Percentiles rank a stretch among this genome's conserved stretches.
phyloP scores from a whole-genome alignment of 1,140 invertebrate genomes.

The Adelges cooleyi region DNA sequence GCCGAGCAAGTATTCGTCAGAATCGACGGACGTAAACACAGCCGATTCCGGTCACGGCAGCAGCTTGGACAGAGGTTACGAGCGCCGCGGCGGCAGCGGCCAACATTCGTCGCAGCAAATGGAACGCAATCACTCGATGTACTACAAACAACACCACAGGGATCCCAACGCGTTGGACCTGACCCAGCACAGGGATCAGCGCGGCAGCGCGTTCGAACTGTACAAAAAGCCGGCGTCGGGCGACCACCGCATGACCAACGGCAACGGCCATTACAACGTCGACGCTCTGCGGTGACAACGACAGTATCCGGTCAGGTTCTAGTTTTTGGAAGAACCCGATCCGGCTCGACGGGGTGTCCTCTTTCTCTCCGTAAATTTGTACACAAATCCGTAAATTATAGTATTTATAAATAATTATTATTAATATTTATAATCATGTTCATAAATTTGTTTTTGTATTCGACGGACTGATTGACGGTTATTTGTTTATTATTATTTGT shows the following conservation, averaged over 20 bases:
- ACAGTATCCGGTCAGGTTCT: slow-evolving; percentile 26
- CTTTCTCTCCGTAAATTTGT: no score
- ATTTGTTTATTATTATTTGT: no score
- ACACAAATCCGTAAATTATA: no score
- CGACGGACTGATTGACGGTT: slow-evolving; percentile 15
- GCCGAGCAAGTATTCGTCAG: slow-evolving; percentile 33
- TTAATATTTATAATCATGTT: slow-evolving; percentile 1
- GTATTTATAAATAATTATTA: no score
- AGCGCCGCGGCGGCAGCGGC: slow-evolving; percentile 36
- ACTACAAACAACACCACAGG: slow-evolving; percentile 46
- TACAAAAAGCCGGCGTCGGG: slow-evolving; percentile 66
- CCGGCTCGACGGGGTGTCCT: neutral
- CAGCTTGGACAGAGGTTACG: slow-evolving; percentile 40
- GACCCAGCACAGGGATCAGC: slow-evolving; percentile 66
- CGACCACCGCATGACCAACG: neutral
- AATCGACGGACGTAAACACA: slow-evolving; percentile 35
- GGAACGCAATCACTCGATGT: slow-evolving; percentile 40
- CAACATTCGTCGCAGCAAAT: slow-evolving; percentile 36
- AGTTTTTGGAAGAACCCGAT: neutral
- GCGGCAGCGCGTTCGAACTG: slow-evolving; percentile 88
- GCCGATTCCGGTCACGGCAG: slow-evolving; percentile 43
- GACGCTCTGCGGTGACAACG: slow-evolving; percentile 23
- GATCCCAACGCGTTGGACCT: slow-evolving; percentile 52
- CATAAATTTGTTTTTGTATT: slow-evolving; percentile 20
- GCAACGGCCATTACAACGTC: neutral